Evolutionary conservation across 2,888 invertebrate genomes (phyloP).

Genomic region (Liodrosophila aerea): DNA sequence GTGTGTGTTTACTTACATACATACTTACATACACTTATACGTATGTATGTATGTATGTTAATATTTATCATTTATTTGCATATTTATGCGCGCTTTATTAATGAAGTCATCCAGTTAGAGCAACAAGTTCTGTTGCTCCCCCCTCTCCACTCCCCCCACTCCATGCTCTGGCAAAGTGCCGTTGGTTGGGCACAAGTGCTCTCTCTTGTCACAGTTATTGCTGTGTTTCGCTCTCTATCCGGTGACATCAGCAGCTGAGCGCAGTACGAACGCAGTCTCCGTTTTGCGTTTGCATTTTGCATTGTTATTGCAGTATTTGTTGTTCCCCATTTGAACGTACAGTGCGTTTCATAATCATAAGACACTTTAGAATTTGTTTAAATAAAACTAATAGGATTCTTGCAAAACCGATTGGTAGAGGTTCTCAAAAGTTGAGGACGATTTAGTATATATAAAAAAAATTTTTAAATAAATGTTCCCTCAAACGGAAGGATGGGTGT

Average conservation of each 20-base stretch:
- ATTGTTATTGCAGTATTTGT: slow-evolving; percentile 33
- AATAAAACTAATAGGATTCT: too few relatives aligned
- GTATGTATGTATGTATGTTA: slow-evolving; percentile 2
- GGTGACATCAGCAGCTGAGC: slow-evolving; percentile 44
- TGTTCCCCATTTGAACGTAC: slow-evolving; percentile 24
- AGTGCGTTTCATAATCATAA: too few relatives aligned
- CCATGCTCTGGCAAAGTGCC: slow-evolving; percentile 34
- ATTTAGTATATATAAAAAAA: too few relatives aligned
- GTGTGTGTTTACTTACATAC: slow-evolving; percentile 3
- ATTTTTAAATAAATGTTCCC: too few relatives aligned
- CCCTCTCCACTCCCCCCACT: too few relatives aligned
- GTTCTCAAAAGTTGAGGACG: too few relatives aligned
- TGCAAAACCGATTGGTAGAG: too few relatives aligned
- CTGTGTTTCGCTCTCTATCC: slow-evolving; percentile 14
- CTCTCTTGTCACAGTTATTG: slow-evolving; percentile 29
- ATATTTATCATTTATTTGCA: slow-evolving; percentile 39
- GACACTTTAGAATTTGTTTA: too few relatives aligned
- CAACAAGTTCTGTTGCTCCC: slow-evolving; percentile 46
- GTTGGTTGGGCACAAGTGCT: slow-evolving; percentile 25
- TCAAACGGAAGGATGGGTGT: too few relatives aligned
- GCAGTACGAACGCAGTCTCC: slow-evolving; percentile 9
- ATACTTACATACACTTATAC: slow-evolving; percentile 31
- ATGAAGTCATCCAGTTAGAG: slow-evolving; percentile 69
- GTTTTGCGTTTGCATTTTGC: slow-evolving; percentile 27
- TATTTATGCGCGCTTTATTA: slow-evolving; percentile 42